Evolutionary conservation across 2,888 invertebrate genomes (phyloP), one percentile per base, ranked within the genome.

Genomic region (Phaonia tiefii): DNA sequence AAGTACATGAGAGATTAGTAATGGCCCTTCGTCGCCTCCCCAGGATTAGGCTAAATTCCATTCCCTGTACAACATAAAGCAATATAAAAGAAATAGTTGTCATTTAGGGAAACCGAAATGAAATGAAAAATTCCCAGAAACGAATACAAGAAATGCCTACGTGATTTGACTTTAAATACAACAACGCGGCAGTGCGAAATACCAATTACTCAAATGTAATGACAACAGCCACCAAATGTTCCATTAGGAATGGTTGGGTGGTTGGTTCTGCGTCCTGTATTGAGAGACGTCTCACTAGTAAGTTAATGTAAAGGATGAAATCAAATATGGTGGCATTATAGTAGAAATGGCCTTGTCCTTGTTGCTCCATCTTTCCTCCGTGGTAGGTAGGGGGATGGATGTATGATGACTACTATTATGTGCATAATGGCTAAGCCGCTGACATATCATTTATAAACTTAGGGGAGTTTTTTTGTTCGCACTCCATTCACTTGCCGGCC

Each of bases 111-210:
- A 54, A 25, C 20, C 11, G 13, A 42, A 58, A 54, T 13, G 54
- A 17, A 54, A 54, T 17, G 26, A 31, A 31, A 31, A 31, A 31
- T 31, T 31, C 31, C 4, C n/a, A 58, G 5, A 22, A 42, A 42
- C 13, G 20, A 63, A 63, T 37, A 20, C 2, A 13, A 39, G 22
- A 42, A 63, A 39, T 1, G 42, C 20, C 63, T 63, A 69, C 69
- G 69, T 69, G 69, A 54, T 56, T 25, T 39, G 69, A 69, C 22
- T 69, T 56, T 15, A 54, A 69, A 69, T 69, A 42, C 54, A n/a
- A 0, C 31, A 39, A 49, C 26, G 2, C 37, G 46, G 46, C 15
- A 15, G 8, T n/a, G 46, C 15, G 3, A 22, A 63, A 39, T 20
- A 22, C 37, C 51, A 69, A 67, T 39, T 31, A 69, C 39, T 39